phyloP scores from a whole-genome alignment of 2,797 vertebrate genomes.

The Paedocypris micromegethes region DNA sequence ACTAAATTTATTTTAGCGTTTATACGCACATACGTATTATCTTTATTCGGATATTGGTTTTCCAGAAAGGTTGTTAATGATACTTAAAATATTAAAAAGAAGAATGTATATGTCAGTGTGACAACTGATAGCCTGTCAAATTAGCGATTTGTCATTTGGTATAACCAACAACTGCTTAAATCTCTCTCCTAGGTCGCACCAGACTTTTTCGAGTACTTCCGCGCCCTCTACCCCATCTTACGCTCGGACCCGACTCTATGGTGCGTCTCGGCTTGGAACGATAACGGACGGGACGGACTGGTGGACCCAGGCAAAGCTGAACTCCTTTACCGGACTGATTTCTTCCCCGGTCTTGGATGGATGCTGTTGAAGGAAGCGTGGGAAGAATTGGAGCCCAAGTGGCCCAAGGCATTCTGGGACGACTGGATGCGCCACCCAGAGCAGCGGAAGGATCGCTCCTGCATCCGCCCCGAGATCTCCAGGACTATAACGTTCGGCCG shows the following conservation, averaged over 20 bases:
- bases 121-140: too few species aligned
- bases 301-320: constrained; percentile 70
- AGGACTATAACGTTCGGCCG: constrained; percentile 92
- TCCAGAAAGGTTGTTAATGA: too few species aligned
- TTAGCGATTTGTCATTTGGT: too few species aligned
- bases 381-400: constrained; percentile 88
- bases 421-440: constrained; percentile 94
- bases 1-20: too few species aligned
- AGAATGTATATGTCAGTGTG: too few species aligned
- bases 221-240: constrained; percentile 76
- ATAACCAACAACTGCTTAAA: background rate
- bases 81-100: too few species aligned
- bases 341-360: constrained; percentile 93
- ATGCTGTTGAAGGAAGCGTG: constrained; percentile 80
- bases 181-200: constrained; percentile 73
- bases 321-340: constrained; percentile 87
- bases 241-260: constrained; percentile 72
- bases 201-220: constrained; percentile 96
- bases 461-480: constrained; percentile 86
- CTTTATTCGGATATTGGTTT: too few species aligned
- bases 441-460: constrained; percentile 81
- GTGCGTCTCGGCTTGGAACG: constrained; percentile 95
- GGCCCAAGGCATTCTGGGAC: constrained; percentile 93
- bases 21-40: too few species aligned
- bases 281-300: constrained; percentile 86